Evolutionary conservation across 37 sponge, comb jelly and placozoan species (phyloP).

Genomic region (Geodia barretti): DNA sequence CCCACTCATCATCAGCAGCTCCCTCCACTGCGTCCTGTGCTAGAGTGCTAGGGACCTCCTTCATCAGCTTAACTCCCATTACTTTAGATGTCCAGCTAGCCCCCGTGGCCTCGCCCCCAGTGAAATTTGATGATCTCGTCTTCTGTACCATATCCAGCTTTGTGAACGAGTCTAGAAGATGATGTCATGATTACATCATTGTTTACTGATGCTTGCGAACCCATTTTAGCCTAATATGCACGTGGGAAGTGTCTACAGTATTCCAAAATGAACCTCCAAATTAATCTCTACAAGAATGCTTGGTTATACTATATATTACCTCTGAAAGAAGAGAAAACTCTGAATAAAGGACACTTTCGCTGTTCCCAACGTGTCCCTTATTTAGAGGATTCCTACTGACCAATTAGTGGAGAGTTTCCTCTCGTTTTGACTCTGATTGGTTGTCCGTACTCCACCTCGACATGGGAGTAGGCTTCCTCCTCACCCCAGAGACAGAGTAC

Average conservation of each 20-base stretch:
- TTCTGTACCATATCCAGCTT: constrained; percentile 73
- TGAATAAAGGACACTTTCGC: background rate
- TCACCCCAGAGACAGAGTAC: constrained; percentile 73
- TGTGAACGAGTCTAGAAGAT: constrained; percentile 54
- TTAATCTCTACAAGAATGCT: too few species aligned
- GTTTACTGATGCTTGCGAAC: too few species aligned
- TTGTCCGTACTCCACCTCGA: constrained; percentile 66
- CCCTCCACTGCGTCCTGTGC: constrained; percentile 56
- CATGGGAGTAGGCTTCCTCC: constrained; percentile 52
- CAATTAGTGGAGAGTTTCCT: constrained; percentile 75
- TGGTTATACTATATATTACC: background rate
- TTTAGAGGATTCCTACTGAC: constrained; percentile 13
- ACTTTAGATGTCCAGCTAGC: constrained; percentile 83
- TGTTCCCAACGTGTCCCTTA: background rate
- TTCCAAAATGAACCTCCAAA: too few species aligned
- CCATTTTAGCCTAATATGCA: too few species aligned
- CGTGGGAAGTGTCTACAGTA: too few species aligned
- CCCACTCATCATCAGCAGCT: constrained; percentile 88
- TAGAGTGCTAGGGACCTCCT: constrained; percentile 25
- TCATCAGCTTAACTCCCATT: constrained; percentile 62
- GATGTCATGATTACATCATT: background rate
- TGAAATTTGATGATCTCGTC: constrained; percentile 58
- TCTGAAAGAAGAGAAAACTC: background rate
- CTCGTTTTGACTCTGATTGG: constrained; percentile 73
- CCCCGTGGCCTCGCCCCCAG: constrained; percentile 81